Conservation (phyloP, 2,888 invertebrate species). For the Drosophila paramelanica region DNA sequence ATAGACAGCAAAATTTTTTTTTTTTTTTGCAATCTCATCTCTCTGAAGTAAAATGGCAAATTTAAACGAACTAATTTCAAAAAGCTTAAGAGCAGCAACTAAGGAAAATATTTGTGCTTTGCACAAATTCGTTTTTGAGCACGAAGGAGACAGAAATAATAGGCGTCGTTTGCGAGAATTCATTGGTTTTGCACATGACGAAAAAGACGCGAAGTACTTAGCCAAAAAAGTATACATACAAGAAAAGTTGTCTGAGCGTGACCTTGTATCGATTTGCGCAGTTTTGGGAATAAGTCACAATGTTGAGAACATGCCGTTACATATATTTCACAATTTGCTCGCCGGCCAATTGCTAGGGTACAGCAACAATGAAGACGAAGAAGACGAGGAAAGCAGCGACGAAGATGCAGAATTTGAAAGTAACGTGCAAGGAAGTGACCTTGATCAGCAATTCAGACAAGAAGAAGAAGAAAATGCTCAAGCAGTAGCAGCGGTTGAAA, state of each 20-base stretch:
- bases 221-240: not conserved
- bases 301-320: not conserved
- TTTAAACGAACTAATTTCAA: too few relatives aligned
- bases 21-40: too few relatives aligned
- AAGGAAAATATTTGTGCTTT: too few relatives aligned
- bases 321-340: not conserved
- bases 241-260: not conserved
- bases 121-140: not conserved
- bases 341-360: not conserved
- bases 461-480: too few relatives aligned
- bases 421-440: not conserved
- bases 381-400: not conserved
- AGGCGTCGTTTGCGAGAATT: too few relatives aligned
- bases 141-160: not conserved
- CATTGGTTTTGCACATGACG: not conserved
- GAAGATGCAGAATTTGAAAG: not conserved
- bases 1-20: too few relatives aligned
- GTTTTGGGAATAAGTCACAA: not conserved
- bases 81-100: too few relatives aligned
- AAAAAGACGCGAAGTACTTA: not conserved
- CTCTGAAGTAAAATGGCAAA: too few relatives aligned
- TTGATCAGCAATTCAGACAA: too few relatives aligned
- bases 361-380: not conserved
- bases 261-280: not conserved
- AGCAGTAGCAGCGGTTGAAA: too few relatives aligned